Percentiles rank a stretch among this genome's conserved stretches.
Conservation (phyloP, 2,797 vertebrate species). For the Micromesistius poutassou region DNA sequence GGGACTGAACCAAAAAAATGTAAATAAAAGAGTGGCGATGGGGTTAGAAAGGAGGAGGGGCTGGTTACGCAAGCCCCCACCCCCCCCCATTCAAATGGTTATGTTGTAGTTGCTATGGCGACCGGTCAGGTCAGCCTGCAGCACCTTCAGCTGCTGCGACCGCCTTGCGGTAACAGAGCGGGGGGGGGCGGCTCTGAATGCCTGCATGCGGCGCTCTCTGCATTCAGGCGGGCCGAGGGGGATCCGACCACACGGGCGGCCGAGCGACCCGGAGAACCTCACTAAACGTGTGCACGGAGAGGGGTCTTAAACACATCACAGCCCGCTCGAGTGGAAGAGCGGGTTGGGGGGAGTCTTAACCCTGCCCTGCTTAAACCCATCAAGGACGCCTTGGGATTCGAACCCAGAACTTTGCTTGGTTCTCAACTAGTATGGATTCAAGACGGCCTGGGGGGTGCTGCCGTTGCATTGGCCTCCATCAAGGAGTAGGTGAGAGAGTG, state of each 20-base stretch:
- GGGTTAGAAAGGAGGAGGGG: slow-evolving; percentile 6
- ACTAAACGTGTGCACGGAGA: neutral
- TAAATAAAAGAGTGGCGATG: slow-evolving; percentile 35
- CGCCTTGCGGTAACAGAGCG: slow-evolving; percentile 53
- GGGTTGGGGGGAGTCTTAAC: too few relatives aligned
- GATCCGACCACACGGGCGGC: neutral
- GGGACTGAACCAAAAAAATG: slow-evolving; percentile 55
- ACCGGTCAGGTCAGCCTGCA: slow-evolving; percentile 67
- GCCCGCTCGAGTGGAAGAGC: too few relatives aligned
- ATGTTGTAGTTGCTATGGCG: slow-evolving; percentile 69
- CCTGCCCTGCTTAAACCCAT: too few relatives aligned
- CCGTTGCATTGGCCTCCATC: too few relatives aligned
- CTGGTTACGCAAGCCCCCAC: slow-evolving; percentile 24
- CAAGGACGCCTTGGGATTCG: too few relatives aligned
- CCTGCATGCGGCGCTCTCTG: neutral
- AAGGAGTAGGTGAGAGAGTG: too few relatives aligned
- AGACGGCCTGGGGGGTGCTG: too few relatives aligned
- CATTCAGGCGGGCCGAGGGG: neutral
- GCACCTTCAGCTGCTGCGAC: slow-evolving; percentile 67
- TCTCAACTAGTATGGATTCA: too few relatives aligned
- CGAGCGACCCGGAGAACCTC: neutral
- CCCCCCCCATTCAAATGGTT: slow-evolving; percentile 62
- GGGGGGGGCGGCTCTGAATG: slow-evolving; percentile 11
- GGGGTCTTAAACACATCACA: neutral
- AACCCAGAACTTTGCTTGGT: too few relatives aligned